Percentiles rank a stretch among this genome's conserved stretches.
Conservation (phyloP, 35 echinoderm and acorn worm species). For the Heliocidaris erythrogramma region DNA sequence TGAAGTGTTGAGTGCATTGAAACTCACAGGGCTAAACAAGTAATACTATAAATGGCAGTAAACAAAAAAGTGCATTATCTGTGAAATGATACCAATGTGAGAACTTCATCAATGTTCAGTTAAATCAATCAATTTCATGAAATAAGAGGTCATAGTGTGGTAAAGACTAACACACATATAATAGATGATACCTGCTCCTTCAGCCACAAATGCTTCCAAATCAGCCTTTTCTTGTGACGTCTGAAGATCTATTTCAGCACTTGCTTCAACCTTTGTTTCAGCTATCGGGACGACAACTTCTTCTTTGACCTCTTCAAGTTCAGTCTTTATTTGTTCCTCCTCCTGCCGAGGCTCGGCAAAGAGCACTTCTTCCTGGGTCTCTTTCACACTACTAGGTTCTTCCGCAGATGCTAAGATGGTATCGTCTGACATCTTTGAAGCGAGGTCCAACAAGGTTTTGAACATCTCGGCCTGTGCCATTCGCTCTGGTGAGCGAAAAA, state of each 20-base stretch:
- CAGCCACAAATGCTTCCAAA: background rate
- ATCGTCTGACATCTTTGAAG: background rate
- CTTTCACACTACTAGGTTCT: background rate
- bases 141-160: background rate
- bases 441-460: background rate
- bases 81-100: background rate
- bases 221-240: background rate
- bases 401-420: background rate
- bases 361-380: background rate
- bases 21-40: background rate
- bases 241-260: background rate
- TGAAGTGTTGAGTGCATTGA: background rate
- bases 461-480: constrained; percentile 11
- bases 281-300: background rate
- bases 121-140: background rate
- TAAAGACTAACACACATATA: background rate
- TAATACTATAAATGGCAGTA: background rate
- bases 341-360: background rate
- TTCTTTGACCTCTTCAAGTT: constrained; percentile 29
- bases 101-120: background rate
- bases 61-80: background rate
- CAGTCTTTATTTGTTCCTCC: background rate
- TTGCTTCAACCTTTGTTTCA: background rate
- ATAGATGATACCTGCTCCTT: background rate
- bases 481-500: constrained; percentile 39